Base-by-base conservation (phyloP, 2,888 invertebrate species). In the Venustoraphidia nigricollis region DNA sequence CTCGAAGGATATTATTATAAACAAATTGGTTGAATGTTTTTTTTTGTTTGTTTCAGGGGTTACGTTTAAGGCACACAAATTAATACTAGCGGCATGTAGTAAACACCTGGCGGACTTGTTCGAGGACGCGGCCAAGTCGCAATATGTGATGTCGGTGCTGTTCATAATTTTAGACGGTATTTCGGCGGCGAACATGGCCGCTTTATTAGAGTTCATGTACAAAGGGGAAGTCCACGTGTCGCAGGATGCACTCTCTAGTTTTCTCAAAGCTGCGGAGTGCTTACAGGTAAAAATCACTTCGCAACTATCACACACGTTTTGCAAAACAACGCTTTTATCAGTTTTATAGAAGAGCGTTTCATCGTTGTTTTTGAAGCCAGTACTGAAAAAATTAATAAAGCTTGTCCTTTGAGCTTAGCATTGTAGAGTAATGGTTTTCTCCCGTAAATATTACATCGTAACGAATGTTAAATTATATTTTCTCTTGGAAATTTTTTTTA, bases 221-320 rank as follows among this genome's bases (percentile, higher is more conserved):
- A 90, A 90, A 66, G 91, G 91, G 51, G 91, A 91, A 69, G 91
- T 91, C 58, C 90, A 91, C 66, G 89, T 91, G 61, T 89, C 89
- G 59, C 90, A 91, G 70, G 90, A 91, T 68, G 86, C 88, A 55
- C 79, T 91, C 58, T 87, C 87, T 62, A 88, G 89, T 68, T 91
- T 91, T 66, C 79, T 91, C 54, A 90, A 91, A 70, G 89, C 90
- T 56, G 91, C 90, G 48, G 90, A 90, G 71, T 87, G 85, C 68
- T 75, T 90, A 61, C 90, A 90, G 79, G 88, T 86, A 59, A 56
- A 58, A 56, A n/a, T n/a, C 34, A 48, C 34, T 38, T 36, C 41
- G 14, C 14, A 45, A 36, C 13, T 10, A 37, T 14, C 36, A 6
- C 39, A n/a, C n/a, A 11, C 14, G 13, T 8, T n/a, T 27, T 6